phyloP scores from a whole-genome alignment of 2,113 vertebrate genomes.

The Dissostichus mawsoni region DNA sequence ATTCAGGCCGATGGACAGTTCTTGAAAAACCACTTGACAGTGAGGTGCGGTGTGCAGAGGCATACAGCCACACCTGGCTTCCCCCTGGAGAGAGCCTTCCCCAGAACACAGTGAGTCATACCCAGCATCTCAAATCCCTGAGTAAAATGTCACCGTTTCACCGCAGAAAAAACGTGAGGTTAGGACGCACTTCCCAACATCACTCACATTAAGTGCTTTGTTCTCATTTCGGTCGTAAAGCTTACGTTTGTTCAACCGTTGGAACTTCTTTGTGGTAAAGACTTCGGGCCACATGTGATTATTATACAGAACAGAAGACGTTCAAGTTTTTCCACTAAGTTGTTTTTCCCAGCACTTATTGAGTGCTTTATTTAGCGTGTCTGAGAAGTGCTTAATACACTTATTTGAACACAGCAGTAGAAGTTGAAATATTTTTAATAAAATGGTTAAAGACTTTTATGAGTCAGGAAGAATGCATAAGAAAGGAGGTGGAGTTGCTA shows the following conservation, averaged over 20 bases:
- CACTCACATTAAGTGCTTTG: rapidly evolving
- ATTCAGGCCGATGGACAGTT: not conserved
- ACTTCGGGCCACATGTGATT: not conserved
- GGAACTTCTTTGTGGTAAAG: not conserved
- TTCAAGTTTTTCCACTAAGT: not conserved
- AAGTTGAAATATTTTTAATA: not conserved
- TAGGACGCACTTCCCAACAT: not conserved
- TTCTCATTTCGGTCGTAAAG: not conserved
- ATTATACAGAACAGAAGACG: not conserved
- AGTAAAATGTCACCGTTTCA: conserved; percentile 20
- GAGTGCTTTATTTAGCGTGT: not conserved
- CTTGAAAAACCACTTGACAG: not conserved
- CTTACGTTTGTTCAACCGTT: not conserved
- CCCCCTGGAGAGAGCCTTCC: conserved; percentile 3
- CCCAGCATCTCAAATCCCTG: not conserved
- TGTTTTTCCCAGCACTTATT: too few species aligned
- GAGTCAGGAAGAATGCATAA: too few species aligned
- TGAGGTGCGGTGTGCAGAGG: not conserved
- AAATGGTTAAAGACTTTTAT: not conserved
- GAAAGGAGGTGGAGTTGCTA: too few species aligned
- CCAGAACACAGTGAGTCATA: conserved; percentile 15
- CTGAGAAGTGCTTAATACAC: not conserved
- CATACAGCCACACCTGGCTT: not conserved
- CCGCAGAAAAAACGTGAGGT: not conserved
- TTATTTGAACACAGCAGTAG: not conserved